phyloP scores from a whole-genome alignment of 2,113 vertebrate species.

The Cryptomyrus ogoouensis region DNA sequence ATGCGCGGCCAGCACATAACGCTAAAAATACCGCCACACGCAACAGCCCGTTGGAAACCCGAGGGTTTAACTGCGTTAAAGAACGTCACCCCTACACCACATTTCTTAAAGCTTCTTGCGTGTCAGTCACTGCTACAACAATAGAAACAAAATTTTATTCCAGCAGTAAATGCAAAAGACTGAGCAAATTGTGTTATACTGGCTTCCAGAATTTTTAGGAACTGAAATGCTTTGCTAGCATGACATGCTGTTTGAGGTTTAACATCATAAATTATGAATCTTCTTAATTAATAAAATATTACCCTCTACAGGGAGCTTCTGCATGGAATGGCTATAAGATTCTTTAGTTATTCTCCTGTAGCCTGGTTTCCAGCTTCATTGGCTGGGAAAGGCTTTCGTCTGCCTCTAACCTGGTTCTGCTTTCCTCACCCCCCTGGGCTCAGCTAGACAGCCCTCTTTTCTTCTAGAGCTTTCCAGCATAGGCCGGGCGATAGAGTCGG shows the following conservation, averaged over 20 bases:
- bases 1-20: conserved; percentile 45
- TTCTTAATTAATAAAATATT: conserved; percentile 3
- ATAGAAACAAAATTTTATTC: neutral
- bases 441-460: neutral
- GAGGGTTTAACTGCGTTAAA: neutral
- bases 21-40: conserved; percentile 52
- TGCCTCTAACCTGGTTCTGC: neutral
- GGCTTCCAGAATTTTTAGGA: neutral
- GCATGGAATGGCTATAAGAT: neutral
- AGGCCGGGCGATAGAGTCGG: neutral
- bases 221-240: neutral
- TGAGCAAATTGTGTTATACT: neutral
- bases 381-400: neutral
- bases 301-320: neutral
- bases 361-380: neutral
- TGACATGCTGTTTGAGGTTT: neutral
- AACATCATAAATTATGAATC: neutral
- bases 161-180: neutral
- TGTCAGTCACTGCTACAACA: neutral
- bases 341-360: neutral
- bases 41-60: too few species aligned
- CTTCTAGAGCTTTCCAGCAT: neutral
- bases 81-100: neutral
- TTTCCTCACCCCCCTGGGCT: neutral
- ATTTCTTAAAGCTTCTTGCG: neutral